Evolutionary conservation across 1,140 invertebrate genomes (phyloP).

Genomic region (Ceratitis capitata): DNA sequence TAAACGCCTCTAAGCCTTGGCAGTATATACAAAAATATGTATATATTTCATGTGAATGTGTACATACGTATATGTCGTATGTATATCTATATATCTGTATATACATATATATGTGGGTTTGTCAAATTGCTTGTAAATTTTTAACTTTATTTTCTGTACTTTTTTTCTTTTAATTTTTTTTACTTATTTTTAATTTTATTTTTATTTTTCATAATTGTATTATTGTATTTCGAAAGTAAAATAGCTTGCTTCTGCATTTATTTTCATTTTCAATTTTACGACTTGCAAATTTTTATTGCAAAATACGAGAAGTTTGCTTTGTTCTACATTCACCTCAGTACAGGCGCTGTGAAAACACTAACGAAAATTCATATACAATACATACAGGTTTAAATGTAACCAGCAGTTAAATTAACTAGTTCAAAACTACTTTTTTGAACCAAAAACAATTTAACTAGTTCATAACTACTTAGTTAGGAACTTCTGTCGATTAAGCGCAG

Average conservation of each 20-base stretch:
- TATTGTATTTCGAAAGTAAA: background rate
- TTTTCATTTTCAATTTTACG: conserved; percentile 3
- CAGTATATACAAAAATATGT: conserved; percentile 1
- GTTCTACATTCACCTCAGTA: conserved; percentile 22
- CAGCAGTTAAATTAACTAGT: too few species aligned
- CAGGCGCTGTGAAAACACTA: background rate
- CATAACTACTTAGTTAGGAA: too few species aligned
- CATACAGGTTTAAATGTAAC: too few species aligned
- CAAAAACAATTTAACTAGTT: too few species aligned
- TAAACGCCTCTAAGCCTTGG: conserved; percentile 30
- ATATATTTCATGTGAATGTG: too few species aligned
- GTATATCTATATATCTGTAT: background rate
- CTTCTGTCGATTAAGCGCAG: too few species aligned
- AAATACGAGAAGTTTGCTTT: conserved; percentile 2
- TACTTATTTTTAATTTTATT: background rate
- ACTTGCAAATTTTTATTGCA: conserved; percentile 30
- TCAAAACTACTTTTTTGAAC: too few species aligned
- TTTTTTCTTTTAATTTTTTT: background rate
- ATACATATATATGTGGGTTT: background rate
- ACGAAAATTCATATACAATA: background rate
- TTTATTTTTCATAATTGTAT: too few species aligned
- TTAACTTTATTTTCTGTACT: too few species aligned
- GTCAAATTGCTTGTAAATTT: background rate
- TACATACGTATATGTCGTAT: too few species aligned
- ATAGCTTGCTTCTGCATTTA: background rate